Evolutionary conservation across 2,888 invertebrate genomes (phyloP).

Genomic region (Choreutis nemorana): DNA sequence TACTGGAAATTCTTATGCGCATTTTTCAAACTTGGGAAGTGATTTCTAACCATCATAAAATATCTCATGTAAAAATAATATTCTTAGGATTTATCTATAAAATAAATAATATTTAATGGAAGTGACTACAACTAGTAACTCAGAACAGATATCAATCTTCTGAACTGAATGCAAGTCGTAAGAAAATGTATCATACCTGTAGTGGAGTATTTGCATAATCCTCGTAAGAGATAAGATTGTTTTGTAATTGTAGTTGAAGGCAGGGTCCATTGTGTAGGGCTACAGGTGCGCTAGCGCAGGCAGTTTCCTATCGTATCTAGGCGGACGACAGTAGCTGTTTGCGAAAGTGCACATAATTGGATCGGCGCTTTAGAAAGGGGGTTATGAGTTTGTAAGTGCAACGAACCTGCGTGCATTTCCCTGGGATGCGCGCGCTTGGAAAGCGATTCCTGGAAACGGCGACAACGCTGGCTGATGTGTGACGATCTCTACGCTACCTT

Average conservation of each 20-base stretch:
- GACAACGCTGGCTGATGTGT: constrained; percentile 21
- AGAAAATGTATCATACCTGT: neutral
- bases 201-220: too few relatives aligned
- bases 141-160: neutral
- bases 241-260: constrained; percentile 1
- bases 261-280: neutral
- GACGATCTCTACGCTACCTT: constrained; percentile 28
- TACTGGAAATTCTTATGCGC: too few relatives aligned
- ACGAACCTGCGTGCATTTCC: constrained; percentile 61
- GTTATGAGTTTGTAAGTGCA: constrained; percentile 67
- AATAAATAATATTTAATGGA: too few relatives aligned
- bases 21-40: too few relatives aligned
- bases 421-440: constrained; percentile 53
- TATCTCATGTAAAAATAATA: too few relatives aligned
- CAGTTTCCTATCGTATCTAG: constrained; percentile 65
- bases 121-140: too few relatives aligned
- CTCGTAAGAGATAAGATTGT: too few relatives aligned
- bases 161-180: neutral
- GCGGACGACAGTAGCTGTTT: constrained; percentile 64
- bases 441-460: constrained; percentile 58
- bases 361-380: constrained; percentile 66
- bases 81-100: too few relatives aligned
- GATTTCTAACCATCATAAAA: too few relatives aligned
- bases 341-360: constrained; percentile 68
- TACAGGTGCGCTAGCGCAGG: constrained; percentile 9